These are phyloP conservation scores for Bucorvus abyssinicus DNA, from an alignment of 2,797 vertebrate species.

Conservation along the genomic window DNA sequence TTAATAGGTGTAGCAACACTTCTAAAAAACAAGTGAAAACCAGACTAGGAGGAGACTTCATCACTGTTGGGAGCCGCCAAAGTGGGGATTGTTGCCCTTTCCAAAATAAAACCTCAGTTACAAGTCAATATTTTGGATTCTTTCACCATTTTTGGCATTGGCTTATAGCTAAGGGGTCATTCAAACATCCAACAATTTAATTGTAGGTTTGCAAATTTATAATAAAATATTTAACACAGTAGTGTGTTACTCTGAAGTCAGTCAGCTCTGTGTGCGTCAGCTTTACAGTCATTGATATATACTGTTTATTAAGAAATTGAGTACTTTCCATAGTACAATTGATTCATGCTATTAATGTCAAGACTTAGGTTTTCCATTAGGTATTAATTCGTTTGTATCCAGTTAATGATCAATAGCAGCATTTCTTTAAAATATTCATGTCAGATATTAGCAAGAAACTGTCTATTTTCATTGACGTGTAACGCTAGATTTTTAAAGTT, in stretches of 20 bases:
- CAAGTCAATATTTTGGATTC: neutral
- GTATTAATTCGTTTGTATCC: neutral
- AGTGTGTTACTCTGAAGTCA: neutral
- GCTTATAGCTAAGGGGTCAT: neutral
- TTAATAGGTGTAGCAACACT: neutral
- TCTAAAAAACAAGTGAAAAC: neutral
- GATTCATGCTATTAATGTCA: neutral
- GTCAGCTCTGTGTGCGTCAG: neutral
- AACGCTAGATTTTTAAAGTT: neutral
- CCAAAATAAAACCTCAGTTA: neutral
- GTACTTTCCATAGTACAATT: neutral
- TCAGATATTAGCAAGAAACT: neutral
- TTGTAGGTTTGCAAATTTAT: neutral
- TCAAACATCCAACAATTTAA: neutral
- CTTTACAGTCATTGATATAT: neutral
- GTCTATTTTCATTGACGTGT: neutral
- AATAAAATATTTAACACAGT: neutral
- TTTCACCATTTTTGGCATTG: neutral
- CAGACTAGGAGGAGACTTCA: neutral
- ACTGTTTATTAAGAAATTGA: neutral
- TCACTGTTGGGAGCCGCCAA: neutral
- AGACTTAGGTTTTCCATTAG: neutral
- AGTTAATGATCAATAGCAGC: neutral
- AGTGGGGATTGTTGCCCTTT: neutral
- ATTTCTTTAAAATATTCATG: neutral